Conservation (phyloP, 1,140 invertebrate genomes). For the Eubasilissa regina region DNA sequence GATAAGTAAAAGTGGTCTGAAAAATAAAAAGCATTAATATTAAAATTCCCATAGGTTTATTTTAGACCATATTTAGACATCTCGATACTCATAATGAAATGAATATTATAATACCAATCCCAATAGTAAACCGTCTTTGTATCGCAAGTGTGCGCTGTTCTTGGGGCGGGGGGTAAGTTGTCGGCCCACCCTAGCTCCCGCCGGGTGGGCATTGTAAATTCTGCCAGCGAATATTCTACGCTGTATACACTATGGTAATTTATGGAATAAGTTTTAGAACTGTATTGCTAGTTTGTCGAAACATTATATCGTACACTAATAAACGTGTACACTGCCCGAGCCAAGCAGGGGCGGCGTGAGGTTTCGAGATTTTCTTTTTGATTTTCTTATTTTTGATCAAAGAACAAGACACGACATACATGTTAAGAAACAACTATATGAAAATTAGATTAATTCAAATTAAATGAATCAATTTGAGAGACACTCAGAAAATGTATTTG, state of each 20-base stretch:
- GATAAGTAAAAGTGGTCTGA: no score
- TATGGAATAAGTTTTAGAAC: constrained; percentile 61
- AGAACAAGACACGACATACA: no score
- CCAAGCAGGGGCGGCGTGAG: constrained; percentile 11
- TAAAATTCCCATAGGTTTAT: no score
- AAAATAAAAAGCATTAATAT: no score
- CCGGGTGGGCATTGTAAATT: constrained; percentile 59
- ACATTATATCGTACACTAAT: constrained; percentile 61
- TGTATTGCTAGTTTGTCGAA: constrained; percentile 62
- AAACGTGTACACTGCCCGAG: constrained; percentile 57
- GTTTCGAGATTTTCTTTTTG: not conserved
- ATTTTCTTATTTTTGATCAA: constrained; percentile 1
- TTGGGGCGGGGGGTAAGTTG: constrained; percentile 16
- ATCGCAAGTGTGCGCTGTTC: constrained; percentile 1
- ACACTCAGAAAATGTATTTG: no score
- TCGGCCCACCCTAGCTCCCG: not conserved
- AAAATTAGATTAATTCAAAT: no score
- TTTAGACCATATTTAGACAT: no score
- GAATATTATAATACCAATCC: no score
- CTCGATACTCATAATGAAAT: no score
- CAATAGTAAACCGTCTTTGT: constrained; percentile 15
- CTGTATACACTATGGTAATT: constrained; percentile 61
- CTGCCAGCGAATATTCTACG: constrained; percentile 60
- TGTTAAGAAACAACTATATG: no score
- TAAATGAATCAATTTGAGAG: no score